Evolutionary conservation across 2,888 invertebrate genomes (phyloP), one percentile per base, ranked within the genome.

Genomic region (Opisthograptis luteolata): DNA sequence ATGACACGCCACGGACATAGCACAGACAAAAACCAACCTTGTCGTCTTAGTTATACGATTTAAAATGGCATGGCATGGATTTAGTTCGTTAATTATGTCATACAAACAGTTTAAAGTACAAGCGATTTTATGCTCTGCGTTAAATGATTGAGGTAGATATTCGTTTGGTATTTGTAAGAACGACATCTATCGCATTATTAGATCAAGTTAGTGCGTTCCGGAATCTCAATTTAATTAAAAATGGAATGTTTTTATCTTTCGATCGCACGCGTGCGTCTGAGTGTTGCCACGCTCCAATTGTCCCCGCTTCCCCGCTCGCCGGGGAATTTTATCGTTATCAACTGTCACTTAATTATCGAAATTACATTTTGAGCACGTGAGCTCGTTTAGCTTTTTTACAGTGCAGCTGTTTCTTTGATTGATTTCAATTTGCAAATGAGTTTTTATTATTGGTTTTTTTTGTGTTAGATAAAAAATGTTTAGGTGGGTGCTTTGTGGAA

Each of bases 141-240:
- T 0, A 7, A 3, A 6, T 1, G n/a, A 2, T 7, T 43, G 9
- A 3, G 25, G 34, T 28, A n/a, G 13, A 2, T 13, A 3, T 19
- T 43, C 4, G 19, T n/a, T 27, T 20, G 7, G n/a, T 2, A 7
- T 4, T n/a, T n/a, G n/a, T 0, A 25, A 7, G 6, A 28, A 9
- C 3, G 43, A 45, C 66, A 60, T 65, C 66, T 67, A 65, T 63
- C 45, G 50, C 34, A 51, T 62, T 64, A 64, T 73, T 77, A 72
- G 71, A 71, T 70, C 68, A 63, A 69, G 69, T 66, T 63, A 62
- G 68, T 68, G 66, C 67, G 73, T 70, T 66, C 64, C 58, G 79
- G 84, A 87, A 86, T 88, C 84, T 80, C 86, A 83, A 88, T 89
- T 89, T 84, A 89, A 88, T 88, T 88, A 88, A 87, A 88, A 81